Conservation (phyloP, 2,797 vertebrate species). For the Pseudochaenichthys georgianus region DNA sequence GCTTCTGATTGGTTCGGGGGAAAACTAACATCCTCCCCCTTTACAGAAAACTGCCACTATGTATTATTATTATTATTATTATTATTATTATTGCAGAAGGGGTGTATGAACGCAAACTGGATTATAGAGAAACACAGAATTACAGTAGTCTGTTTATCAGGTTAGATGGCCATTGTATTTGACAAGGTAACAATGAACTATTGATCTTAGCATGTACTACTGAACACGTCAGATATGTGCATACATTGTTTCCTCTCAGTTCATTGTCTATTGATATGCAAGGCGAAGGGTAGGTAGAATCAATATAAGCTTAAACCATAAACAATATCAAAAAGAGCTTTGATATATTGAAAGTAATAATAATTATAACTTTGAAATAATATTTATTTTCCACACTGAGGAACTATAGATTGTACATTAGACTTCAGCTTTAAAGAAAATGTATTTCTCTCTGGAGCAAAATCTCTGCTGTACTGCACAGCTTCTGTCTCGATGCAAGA, state of each 20-base stretch:
- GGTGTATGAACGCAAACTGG: not conserved
- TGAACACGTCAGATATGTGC: not conserved
- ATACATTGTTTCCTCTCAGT: not conserved
- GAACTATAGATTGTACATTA: conserved; percentile 1
- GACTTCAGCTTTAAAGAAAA: not conserved
- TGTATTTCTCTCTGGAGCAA: not conserved
- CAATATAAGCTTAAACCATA: not conserved
- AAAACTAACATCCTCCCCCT: not conserved
- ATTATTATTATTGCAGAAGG: too few relatives aligned
- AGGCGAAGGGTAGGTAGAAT: not conserved
- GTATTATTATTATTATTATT: not conserved
- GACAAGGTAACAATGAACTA: not conserved
- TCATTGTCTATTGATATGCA: not conserved
- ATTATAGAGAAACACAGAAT: not conserved
- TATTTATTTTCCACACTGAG: not conserved
- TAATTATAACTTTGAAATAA: not conserved
- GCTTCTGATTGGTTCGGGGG: not conserved
- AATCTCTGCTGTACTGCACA: conserved; percentile 4
- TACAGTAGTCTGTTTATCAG: not conserved
- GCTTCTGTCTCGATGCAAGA: conserved; percentile 5
- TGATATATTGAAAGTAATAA: not conserved
- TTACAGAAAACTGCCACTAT: not conserved
- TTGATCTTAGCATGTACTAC: not conserved
- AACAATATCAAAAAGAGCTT: not conserved
- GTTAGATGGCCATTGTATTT: not conserved